Evolutionary conservation across 2,888 invertebrate genomes (phyloP).

Genomic region (Acheta domesticus): DNA sequence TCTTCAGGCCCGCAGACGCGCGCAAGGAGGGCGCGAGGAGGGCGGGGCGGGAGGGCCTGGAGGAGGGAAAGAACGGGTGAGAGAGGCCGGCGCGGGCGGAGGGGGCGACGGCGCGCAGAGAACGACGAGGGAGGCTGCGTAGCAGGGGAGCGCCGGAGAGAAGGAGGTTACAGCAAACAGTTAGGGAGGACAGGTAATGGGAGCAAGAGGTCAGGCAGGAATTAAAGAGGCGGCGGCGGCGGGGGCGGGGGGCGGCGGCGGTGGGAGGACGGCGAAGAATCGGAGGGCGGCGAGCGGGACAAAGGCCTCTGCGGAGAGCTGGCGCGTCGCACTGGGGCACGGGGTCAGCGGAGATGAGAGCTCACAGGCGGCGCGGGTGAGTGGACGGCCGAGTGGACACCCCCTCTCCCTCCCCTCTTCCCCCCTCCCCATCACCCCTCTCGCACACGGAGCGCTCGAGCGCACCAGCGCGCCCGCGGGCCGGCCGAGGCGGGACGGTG

Average conservation of each 20-base stretch:
- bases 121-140: background rate
- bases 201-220: conserved; percentile 9
- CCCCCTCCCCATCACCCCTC: too few relatives aligned
- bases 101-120: background rate
- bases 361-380: too few relatives aligned
- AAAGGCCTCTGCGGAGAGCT: background rate
- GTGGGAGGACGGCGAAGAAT: background rate
- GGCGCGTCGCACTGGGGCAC: background rate
- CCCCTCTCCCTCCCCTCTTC: too few relatives aligned
- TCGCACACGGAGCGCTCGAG: too few relatives aligned
- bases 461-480: too few relatives aligned
- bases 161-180: background rate
- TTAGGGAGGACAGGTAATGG: conserved; percentile 18
- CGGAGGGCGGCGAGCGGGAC: background rate
- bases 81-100: background rate
- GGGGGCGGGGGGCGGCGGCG: background rate
- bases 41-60: background rate
- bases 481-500: too few relatives aligned
- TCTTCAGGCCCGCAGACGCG: conserved; percentile 1
- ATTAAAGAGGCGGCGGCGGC: background rate
- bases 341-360: too few relatives aligned
- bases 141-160: background rate
- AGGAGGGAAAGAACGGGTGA: background rate
- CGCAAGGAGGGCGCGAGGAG: background rate
- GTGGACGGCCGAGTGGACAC: too few relatives aligned